These are phyloP conservation scores for Penaeus chinensis DNA, from an alignment of 1,140 invertebrate species.

Conservation along the genomic window DNA sequence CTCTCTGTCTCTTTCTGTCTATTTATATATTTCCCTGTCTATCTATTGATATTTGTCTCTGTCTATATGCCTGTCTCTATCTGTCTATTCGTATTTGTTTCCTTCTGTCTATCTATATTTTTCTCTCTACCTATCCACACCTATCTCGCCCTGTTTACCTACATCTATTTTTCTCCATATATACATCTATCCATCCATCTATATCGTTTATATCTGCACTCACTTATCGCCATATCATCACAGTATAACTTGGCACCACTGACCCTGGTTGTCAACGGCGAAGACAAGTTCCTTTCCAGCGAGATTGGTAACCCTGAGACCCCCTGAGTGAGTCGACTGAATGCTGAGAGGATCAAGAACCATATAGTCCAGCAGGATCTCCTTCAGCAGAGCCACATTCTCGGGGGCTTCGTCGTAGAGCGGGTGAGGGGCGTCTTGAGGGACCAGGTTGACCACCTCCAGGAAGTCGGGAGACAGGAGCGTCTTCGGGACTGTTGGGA, in stretches of 20 bases:
- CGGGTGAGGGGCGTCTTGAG: slow-evolving; percentile 22
- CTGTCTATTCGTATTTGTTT: too few species aligned
- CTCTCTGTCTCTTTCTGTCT: too few species aligned
- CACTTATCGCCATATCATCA: too few species aligned
- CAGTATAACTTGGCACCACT: background rate
- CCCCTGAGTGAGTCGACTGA: background rate
- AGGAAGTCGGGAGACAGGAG: slow-evolving; percentile 7
- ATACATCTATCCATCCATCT: too few species aligned
- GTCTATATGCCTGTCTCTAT: too few species aligned
- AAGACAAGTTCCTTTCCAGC: slow-evolving; percentile 18
- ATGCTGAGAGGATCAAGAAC: background rate
- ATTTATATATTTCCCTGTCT: too few species aligned
- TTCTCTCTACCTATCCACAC: too few species aligned
- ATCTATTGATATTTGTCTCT: too few species aligned
- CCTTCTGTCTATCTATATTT: too few species aligned
- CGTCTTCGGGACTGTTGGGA: background rate
- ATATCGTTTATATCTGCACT: too few species aligned
- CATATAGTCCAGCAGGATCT: slow-evolving; percentile 31
- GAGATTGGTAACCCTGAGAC: slow-evolving; percentile 12
- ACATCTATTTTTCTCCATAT: too few species aligned
- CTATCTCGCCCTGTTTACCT: too few species aligned
- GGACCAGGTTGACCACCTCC: slow-evolving; percentile 12
- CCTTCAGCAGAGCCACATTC: slow-evolving; percentile 20
- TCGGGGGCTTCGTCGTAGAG: slow-evolving; percentile 4
- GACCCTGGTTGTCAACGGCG: background rate